phyloP scores from a whole-genome alignment of 2,888 invertebrate species.

The Nomada fabriciana region DNA sequence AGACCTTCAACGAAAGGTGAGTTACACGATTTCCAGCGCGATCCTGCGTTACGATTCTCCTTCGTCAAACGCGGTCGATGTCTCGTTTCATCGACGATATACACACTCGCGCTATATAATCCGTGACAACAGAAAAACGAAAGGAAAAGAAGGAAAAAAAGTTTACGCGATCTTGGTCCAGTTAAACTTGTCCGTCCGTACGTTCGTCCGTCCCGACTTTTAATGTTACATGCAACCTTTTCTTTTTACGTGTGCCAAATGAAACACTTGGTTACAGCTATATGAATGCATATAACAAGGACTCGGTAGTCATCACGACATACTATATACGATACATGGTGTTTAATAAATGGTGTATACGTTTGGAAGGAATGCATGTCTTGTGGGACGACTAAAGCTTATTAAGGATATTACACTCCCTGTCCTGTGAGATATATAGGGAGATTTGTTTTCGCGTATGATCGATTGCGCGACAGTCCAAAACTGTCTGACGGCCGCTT shows the following conservation, averaged over 20 bases:
- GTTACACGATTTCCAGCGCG: constrained; percentile 75
- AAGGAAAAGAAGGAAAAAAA: background rate
- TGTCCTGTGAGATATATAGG: background rate
- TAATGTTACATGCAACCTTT: constrained; percentile 78
- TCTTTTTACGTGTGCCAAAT: constrained; percentile 52
- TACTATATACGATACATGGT: constrained; percentile 17
- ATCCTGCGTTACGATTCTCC: constrained; percentile 35
- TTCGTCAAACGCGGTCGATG: constrained; percentile 43
- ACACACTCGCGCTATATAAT: constrained; percentile 13
- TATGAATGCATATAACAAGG: constrained; percentile 44
- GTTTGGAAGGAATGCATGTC: constrained; percentile 50
- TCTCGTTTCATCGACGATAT: constrained; percentile 27
- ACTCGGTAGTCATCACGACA: constrained; percentile 29
- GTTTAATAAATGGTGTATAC: constrained; percentile 43
- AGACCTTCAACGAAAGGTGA: constrained; percentile 99
- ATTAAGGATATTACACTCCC: constrained; percentile 27
- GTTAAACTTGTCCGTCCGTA: constrained; percentile 18
- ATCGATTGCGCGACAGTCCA: constrained; percentile 10
- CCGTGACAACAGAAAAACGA: background rate
- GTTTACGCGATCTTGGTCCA: background rate
- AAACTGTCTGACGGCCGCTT: background rate
- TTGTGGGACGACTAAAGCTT: constrained; percentile 50
- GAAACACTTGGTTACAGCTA: constrained; percentile 52
- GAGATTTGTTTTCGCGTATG: background rate
- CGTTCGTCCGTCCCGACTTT: constrained; percentile 77